Evolutionary conservation across 1,140 invertebrate genomes (phyloP).

Genomic region (Protaetia brevitarsis): DNA sequence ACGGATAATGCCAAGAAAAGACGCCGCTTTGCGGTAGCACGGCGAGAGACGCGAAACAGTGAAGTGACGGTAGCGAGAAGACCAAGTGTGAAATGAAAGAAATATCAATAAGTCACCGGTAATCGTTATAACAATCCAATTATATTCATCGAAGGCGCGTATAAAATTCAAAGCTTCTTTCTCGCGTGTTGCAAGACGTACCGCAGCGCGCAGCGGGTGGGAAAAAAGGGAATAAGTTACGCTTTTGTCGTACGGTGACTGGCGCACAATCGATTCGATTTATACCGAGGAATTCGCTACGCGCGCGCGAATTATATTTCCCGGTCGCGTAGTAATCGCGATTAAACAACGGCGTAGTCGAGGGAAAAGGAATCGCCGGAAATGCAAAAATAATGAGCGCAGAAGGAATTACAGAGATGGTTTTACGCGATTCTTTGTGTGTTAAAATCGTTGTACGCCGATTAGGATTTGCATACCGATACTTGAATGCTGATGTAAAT

Average conservation of each 20-base stretch:
- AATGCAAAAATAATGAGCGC: not conserved
- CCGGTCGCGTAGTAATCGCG: not conserved
- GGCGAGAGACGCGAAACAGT: no score
- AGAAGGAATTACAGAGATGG: no score
- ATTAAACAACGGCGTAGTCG: not conserved
- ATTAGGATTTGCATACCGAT: no score
- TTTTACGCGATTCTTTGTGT: no score
- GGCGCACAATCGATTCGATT: not conserved
- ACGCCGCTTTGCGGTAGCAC: no score
- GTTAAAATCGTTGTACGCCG: no score
- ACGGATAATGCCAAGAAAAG: no score
- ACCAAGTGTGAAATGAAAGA: not conserved
- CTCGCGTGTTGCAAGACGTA: not conserved
- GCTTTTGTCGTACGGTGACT: not conserved
- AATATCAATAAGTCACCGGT: not conserved
- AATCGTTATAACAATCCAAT: not conserved
- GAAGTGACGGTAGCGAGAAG: not conserved
- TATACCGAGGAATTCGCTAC: not conserved
- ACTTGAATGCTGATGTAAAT: no score
- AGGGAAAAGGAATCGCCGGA: not conserved
- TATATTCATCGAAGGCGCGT: not conserved
- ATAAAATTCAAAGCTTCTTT: constrained; percentile 5
- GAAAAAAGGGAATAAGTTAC: not conserved
- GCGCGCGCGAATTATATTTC: not conserved
- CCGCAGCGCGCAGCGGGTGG: no score